Evolutionary conservation across 64 coral and sea anemone genomes (phyloP).

Genomic region (Cladopsammia gracilis): DNA sequence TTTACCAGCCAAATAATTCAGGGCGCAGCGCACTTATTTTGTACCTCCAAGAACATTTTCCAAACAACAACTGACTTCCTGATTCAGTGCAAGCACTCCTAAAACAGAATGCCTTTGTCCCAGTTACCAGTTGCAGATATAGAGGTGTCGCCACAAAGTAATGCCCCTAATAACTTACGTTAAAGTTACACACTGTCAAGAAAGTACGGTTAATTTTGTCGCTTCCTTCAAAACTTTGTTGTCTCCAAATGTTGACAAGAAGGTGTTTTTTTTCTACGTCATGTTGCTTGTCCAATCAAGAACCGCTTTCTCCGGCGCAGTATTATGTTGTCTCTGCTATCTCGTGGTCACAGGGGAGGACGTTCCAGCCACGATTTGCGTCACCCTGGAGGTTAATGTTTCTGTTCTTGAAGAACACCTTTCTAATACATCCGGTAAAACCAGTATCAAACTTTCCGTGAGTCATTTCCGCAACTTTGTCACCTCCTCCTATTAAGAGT

Average conservation of each 20-base stretch:
- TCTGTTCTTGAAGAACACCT: constrained; percentile 40
- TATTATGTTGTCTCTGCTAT: not conserved
- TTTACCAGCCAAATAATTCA: too few relatives aligned
- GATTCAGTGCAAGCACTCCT: too few relatives aligned
- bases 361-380: constrained; percentile 43
- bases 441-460: constrained; percentile 5
- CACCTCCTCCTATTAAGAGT: constrained; percentile 53
- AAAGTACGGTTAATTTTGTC: too few relatives aligned
- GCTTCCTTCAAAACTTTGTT: not conserved
- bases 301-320: not conserved
- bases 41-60: too few relatives aligned
- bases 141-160: too few relatives aligned
- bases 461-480: constrained; percentile 37
- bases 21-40: too few relatives aligned
- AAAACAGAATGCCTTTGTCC: too few relatives aligned
- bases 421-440: constrained; percentile 58
- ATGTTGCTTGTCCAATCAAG: not conserved
- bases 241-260: not conserved
- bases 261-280: not conserved
- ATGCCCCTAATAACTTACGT: too few relatives aligned
- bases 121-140: too few relatives aligned
- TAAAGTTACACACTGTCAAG: too few relatives aligned
- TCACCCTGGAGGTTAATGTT: constrained; percentile 47
- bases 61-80: too few relatives aligned
- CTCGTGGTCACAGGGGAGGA: constrained; percentile 1